Evolutionary conservation across 2,888 invertebrate genomes (phyloP), one percentile per base, ranked within the genome.

Genomic region (Orthonevra nobilis): DNA sequence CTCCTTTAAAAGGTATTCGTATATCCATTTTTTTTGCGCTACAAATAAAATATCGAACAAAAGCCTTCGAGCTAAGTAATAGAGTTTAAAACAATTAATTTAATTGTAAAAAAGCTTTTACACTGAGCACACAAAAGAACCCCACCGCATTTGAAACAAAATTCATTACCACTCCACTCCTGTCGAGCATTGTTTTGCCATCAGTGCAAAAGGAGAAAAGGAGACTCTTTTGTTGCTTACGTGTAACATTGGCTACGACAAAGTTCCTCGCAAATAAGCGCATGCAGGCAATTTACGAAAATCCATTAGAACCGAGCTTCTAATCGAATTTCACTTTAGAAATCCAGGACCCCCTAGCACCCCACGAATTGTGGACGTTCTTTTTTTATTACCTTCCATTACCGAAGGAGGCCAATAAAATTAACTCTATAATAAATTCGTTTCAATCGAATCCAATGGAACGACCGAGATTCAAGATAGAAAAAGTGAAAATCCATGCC

Each of bases 371-470:
- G 17, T 20, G 46, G n/a, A n/a, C n/a, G n/a, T n/a, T n/a, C n/a
- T n/a, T 36, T 32, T 38, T 69, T 69, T 75, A 69, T 75, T 63
- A 69, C 69, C 54, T 50, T 50, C 69, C 63, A 69, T 63, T 63
- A 54, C 34, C 17, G 48, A 15, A 20, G 54, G n/a, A 56, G 30
- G 15, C 66, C 70, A 81, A 81, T 81, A 81, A 81, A 81, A 81
- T 75, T 81, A 75, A 81, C 70, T 74, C 50, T 58, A n/a, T n/a
- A 81, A 74, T 74, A 74, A 79, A 81, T 81, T 68, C 63, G 42
- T 44, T 69, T 42, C 48, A 63, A 56, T 69, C 54, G 46, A 23
- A 9, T 20, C 15, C 4, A n/a, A 6, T 23, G 34, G 9, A 23
- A 19, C 9, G 19, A 17, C 32, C 17, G 15, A 64, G 38, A 17